A percentile compares a stretch with the other conserved stretches of the same genome.
Conservation (phyloP, 1,140 invertebrate genomes). For the Drosophila arizonae region DNA sequence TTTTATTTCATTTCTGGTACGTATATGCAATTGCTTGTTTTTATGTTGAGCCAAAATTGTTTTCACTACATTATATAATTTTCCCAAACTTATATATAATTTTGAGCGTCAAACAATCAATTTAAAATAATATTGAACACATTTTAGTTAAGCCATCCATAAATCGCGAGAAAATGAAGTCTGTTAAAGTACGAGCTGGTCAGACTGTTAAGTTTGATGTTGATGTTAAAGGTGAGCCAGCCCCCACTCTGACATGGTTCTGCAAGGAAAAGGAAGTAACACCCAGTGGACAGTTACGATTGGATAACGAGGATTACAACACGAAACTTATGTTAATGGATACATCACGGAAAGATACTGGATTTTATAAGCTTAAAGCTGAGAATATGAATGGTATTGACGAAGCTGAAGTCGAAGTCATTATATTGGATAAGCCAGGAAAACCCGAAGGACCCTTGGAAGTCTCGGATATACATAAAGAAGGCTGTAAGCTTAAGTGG, state of each 20-base stretch:
- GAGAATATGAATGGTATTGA: constrained; percentile 96
- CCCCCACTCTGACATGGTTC: constrained; percentile 95
- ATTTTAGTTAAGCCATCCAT: constrained; percentile 93
- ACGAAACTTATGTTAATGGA: constrained; percentile 93
- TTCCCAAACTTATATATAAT: too few relatives aligned
- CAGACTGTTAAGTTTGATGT: constrained; percentile 96
- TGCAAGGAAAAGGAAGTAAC: constrained; percentile 84
- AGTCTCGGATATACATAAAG: constrained; percentile 95
- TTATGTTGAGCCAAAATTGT: constrained; percentile 63
- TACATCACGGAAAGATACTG: constrained; percentile 91
- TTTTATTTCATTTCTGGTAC: constrained; percentile 6
- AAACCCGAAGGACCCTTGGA: constrained; percentile 97
- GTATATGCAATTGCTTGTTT: constrained; percentile 8
- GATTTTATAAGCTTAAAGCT: constrained; percentile 95
- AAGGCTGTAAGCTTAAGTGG: constrained; percentile 97
- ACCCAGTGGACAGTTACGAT: constrained; percentile 85
- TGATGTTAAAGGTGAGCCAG: constrained; percentile 97
- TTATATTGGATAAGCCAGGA: constrained; percentile 95
- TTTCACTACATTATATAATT: constrained; percentile 5
- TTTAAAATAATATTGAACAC: neutral
- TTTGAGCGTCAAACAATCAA: neutral
- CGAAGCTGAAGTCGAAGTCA: constrained; percentile 96
- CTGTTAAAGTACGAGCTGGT: constrained; percentile 94
- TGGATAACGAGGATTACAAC: constrained; percentile 97
- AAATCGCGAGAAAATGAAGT: constrained; percentile 95